Conservation (phyloP, 2,113 vertebrate species). For the Bungarus multicinctus region DNA sequence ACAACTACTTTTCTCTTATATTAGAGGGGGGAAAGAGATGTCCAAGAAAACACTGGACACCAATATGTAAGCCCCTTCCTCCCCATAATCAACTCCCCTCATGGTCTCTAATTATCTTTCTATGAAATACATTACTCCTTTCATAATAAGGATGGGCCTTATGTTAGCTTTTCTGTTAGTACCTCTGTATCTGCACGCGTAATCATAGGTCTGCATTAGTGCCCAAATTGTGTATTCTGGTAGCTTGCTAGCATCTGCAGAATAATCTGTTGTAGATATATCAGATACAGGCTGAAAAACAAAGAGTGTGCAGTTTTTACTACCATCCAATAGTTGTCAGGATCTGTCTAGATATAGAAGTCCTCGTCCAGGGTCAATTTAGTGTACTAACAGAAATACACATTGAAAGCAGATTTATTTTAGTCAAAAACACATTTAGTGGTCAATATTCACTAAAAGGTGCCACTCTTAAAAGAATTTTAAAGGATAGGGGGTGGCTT, state of each 20-base stretch:
- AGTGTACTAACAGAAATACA: not conserved
- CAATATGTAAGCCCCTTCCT: not conserved
- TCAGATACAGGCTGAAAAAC: not conserved
- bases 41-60: not conserved
- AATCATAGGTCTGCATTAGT: not conserved
- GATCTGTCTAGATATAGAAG: not conserved
- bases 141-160: not conserved
- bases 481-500: not conserved
- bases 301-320: not conserved
- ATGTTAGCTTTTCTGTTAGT: not conserved
- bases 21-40: no score
- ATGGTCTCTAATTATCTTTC: not conserved
- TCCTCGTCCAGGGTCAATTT: not conserved
- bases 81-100: not conserved
- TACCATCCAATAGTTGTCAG: not conserved
- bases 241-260: not conserved
- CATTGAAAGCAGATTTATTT: not conserved
- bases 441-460: not conserved
- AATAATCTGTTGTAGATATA: not conserved
- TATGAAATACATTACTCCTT: not conserved
- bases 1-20: not conserved
- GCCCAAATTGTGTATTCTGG: not conserved
- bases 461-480: not conserved
- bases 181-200: not conserved
- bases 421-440: not conserved